phyloP scores from a whole-genome alignment of 1,140 invertebrate genomes.

The Penaeus indicus region DNA sequence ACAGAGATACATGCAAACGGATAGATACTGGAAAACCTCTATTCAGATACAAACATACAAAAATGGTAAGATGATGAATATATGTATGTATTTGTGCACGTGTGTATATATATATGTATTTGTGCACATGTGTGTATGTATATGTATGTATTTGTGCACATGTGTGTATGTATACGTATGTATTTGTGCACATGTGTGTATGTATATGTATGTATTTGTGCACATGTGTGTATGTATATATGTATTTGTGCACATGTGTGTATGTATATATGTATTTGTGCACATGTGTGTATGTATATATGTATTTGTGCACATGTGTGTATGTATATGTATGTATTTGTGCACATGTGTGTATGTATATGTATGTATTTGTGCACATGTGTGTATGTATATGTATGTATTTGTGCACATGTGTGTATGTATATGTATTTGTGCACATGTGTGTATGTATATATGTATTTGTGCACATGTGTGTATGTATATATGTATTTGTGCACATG shows the following conservation, averaged over 20 bases:
- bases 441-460: no score
- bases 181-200: constrained; percentile 11
- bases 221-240: constrained; percentile 3
- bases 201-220: background rate
- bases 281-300: background rate
- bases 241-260: background rate
- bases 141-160: constrained; percentile 16
- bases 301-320: background rate
- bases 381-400: background rate
- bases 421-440: background rate
- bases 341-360: background rate
- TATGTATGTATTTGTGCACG: background rate
- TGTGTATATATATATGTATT: background rate
- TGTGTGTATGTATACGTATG: constrained; percentile 10
- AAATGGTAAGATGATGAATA: no score
- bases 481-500: no score
- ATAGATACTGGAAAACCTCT: no score
- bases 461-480: no score
- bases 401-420: background rate
- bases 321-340: no score
- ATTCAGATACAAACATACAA: no score
- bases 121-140: background rate
- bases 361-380: background rate
- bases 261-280: background rate
- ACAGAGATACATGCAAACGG: no score